Base-by-base conservation (phyloP, 2,888 invertebrate species). In the Cactoblastis cactorum region DNA sequence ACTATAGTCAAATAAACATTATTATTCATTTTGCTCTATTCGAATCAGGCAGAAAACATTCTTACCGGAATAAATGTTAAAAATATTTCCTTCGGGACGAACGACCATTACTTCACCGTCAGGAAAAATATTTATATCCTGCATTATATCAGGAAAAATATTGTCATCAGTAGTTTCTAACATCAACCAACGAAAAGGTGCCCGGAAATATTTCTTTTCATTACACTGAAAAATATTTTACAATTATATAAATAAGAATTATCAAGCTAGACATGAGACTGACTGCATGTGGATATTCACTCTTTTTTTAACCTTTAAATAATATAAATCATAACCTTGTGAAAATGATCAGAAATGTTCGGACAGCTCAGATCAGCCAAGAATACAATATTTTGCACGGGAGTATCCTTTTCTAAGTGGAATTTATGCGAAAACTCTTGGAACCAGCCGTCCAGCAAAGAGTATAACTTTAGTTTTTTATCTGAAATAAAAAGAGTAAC, bases 131-230 rank as follows among this genome's bases (percentile, higher is more conserved):
- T 78, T 63, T 6, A 80, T 58, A 35, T 69, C 56, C 1, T 52
- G 34, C 3, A 80, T 53, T 6, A 59, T 55, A 37, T 63, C 49
- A 9, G 79, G 74, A 37, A 80, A 55, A 9, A 62, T 47, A 15
- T 49, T 57, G 6, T 61, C 53, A n/a, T 37, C 14, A 9, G 52
- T 46, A 14, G 61, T 59, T 8, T 41, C 33, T 17, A 86, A 57
- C 0, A 88, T 53, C 32, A 89, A 69, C 88, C 87, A 87, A 45
- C 80, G 78, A 55, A 74, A 83, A 0, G 84, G 83, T 1, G 79
- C 71, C 45, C 76, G 69, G 49, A 83, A 81, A 49, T 70, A 66
- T 11, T 68, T 69, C 49, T 59, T 55, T 52, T 62, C 22, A 46
- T 58, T 68, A 53, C 69, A 75, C 83, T 83, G 50, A 47, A 62